These are phyloP conservation scores for Abramis brama DNA, from an alignment of 2,113 vertebrate genomes.

Conservation along the genomic window DNA sequence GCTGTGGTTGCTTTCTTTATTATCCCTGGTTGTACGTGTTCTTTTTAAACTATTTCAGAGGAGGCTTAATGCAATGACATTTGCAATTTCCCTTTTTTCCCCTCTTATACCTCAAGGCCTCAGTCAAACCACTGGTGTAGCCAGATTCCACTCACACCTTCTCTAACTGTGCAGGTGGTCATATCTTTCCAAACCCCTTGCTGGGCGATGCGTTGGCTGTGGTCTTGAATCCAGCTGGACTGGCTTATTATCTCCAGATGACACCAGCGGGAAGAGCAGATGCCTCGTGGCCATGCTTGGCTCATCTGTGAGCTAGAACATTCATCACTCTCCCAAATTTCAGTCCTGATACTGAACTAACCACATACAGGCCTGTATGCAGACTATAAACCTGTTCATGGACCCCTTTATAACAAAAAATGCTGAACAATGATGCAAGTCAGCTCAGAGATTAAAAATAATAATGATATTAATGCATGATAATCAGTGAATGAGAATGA, in stretches of 20 bases:
- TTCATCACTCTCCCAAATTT: slow-evolving; percentile 25
- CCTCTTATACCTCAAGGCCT: not conserved
- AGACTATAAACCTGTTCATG: not conserved
- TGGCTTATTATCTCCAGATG: slow-evolving; percentile 77
- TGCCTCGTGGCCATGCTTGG: slow-evolving; percentile 68
- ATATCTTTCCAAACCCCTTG: slow-evolving; percentile 30
- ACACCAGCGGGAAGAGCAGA: slow-evolving; percentile 77
- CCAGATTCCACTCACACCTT: slow-evolving; percentile 35
- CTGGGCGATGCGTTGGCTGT: slow-evolving; percentile 57
- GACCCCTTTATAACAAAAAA: not conserved
- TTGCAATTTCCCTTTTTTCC: not conserved
- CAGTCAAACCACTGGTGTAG: not conserved
- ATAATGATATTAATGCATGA: not conserved
- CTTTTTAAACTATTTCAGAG: not conserved
- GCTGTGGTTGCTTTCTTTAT: not conserved
- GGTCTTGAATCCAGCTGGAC: slow-evolving; percentile 69
- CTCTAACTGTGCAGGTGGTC: slow-evolving; percentile 27
- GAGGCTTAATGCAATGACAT: not conserved
- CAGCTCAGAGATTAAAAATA: not conserved
- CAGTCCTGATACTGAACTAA: slow-evolving; percentile 33
- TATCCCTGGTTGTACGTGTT: not conserved
- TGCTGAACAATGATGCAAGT: not conserved
- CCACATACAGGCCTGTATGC: not conserved
- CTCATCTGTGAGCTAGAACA: slow-evolving; percentile 18
- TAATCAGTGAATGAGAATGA: not conserved